Base-by-base conservation (phyloP, 2,113 vertebrate species). In the Zapus hudsonius region DNA sequence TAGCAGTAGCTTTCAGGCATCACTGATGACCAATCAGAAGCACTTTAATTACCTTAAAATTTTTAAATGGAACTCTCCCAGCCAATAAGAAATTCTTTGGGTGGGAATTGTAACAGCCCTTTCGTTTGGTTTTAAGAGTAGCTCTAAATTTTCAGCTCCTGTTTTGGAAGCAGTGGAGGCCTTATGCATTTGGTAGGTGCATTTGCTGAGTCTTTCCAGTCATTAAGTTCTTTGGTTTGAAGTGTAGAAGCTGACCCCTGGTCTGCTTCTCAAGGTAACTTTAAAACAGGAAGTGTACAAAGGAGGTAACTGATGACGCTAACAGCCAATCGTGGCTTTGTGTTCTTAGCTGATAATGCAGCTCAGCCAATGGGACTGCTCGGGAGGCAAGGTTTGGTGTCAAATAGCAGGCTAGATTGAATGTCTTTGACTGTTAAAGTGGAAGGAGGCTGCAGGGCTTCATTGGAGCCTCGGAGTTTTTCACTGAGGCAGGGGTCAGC, bases 191-290 rank as follows among this genome's bases (percentile, higher is more conserved):
- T 87, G 63, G 66, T 95, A 2, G 66, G 82, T 87, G 38, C n/a
- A 73, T 94, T 95, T 96, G 81, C 93, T 75, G 90, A 80, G 85
- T 94, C 87, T 96, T 95, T 94, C 55, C 40, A 93, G 27, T 63
- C 55, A 31, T 59, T 92, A 96, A 96, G 86, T 97, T 97, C 90
- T 73, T n/a, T 0, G 72, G 92, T 97, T 96, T 95, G 94, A 94
- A 97, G 96, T 95, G 81, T 76, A 87, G 94, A 97, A 97, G 98
- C 99, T 99, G 99, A 99, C 99, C 99, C 99, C 99, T 99, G 99
- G 98, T 98, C 98, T 99, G 98, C 98, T 98, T 98, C 99, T 99
- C 99, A 99, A 99, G 99, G 99, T 99, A 99, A 99, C 99, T 99
- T 98, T 99, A 98, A 98, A 99, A 98, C 99, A 99, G 99, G 99